Percentiles rank a stretch among this genome's conserved stretches.
Conservation (phyloP, 2,888 invertebrate genomes). For the Drosophila affinis region DNA sequence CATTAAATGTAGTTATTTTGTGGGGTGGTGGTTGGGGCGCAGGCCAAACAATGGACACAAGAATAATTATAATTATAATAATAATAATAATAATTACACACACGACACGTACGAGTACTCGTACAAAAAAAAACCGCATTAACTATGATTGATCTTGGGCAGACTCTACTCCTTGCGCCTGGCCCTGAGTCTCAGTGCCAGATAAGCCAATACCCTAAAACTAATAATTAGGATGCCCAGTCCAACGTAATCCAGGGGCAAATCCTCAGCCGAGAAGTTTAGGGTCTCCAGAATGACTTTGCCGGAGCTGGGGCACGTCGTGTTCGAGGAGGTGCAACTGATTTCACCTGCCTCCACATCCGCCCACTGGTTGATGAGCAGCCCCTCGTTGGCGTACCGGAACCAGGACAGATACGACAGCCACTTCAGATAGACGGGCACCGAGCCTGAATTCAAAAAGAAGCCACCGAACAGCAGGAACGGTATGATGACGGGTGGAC, state of each 20-base stretch:
- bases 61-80: conserved; percentile 40
- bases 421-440: conserved; percentile 93
- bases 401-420: conserved; percentile 96
- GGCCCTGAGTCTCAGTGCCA: conserved; percentile 89
- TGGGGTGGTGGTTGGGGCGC: conserved; percentile 16
- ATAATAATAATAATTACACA: conserved; percentile 3
- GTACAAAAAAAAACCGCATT: conserved; percentile 32
- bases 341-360: conserved; percentile 90
- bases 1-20: conserved; percentile 24
- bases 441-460: conserved; percentile 95
- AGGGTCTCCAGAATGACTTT: conserved; percentile 90
- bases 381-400: conserved; percentile 94
- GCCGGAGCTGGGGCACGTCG: conserved; percentile 91
- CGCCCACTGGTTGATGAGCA: conserved; percentile 95
- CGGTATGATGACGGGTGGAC: conserved; percentile 96
- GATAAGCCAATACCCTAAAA: conserved; percentile 90
- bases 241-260: conserved; percentile 89
- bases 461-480: conserved; percentile 98
- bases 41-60: conserved; percentile 40
- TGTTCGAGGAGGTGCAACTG: conserved; percentile 89
- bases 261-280: conserved; percentile 89
- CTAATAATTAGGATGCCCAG: conserved; percentile 89
- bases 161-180: conserved; percentile 85
- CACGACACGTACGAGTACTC: not conserved
- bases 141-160: conserved; percentile 7